Evolutionary conservation across 2,888 invertebrate genomes (phyloP).

Genomic region (Euphydryas editha): DNA sequence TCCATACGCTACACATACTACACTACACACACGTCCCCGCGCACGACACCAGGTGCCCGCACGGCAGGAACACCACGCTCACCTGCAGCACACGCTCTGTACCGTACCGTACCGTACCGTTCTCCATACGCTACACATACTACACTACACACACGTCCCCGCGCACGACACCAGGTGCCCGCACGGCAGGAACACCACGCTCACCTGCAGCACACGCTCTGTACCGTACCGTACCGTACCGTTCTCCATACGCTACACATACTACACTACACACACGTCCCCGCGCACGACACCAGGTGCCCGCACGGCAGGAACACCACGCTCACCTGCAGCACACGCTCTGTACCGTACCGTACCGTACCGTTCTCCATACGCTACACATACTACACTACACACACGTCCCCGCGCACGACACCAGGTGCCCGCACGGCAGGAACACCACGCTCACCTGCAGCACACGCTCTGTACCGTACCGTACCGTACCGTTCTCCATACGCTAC

Average conservation of each 20-base stretch:
- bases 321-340: constrained; percentile 7
- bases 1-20: not conserved
- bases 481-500: not conserved
- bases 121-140: not conserved
- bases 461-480: constrained; percentile 1
- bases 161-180: constrained; percentile 5
- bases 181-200: constrained; percentile 7
- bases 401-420: constrained; percentile 4
- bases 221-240: constrained; percentile 4
- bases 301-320: constrained; percentile 9
- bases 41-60: constrained; percentile 7
- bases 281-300: constrained; percentile 4
- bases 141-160: not conserved
- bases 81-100: constrained; percentile 4
- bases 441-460: constrained; percentile 8
- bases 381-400: constrained; percentile 1
- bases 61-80: constrained; percentile 9
- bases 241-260: not conserved
- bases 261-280: not conserved
- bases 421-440: constrained; percentile 7
- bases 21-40: not conserved
- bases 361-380: not conserved
- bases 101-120: constrained; percentile 1
- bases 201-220: constrained; percentile 5
- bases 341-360: constrained; percentile 1